Evolutionary conservation across 2,888 invertebrate species (phyloP), one percentile per base, ranked within the genome.

Genomic region (Drosophila antonietae): DNA sequence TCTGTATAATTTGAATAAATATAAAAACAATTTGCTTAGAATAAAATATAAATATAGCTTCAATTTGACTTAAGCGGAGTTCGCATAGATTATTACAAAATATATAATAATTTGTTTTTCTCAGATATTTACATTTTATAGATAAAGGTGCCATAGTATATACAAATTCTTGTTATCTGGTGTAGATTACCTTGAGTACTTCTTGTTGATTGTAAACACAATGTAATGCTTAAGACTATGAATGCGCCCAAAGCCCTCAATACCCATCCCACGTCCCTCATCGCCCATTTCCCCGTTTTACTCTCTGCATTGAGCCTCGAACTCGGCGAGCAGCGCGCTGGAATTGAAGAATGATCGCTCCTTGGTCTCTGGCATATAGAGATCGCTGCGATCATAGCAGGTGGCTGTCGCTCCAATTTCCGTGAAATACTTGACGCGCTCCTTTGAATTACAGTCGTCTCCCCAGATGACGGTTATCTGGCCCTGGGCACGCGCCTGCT

Each of bases 381-480:
- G 82, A 88, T 97, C 96, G 43, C 97, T 95, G 91, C 98, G 97
- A 93, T 99, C 99, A 91, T 98, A 99, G 90, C 99, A 99, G 60
- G 99, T 96, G 49, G 97, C 99, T 87, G 99, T 97, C 37, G 99
- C 95, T 9, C 98, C 98, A 79, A 98, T 94, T 65, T 96, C 94
- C 90, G 98, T 98, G 62, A 99, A 95, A 90, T 96, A 95, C 87
- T 95, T 95, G 57, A 98, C 97, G 3, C 96, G 97, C 59, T 95
- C 95, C 75, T 95, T 95, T 91, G 97, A 96, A 87, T 98, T 98
- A 91, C 97, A 97, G 88, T 98, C 98, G 83, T 98, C 98, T 14
- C 99, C 99, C 99, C 99, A 99, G 86, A 98, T 97, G 93, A 99
- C 98, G 64, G 98, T 95, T 8, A 98, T 96, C 64, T 99, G 94